Conservation (phyloP, 2,888 invertebrate species). For the Helleia helle region DNA sequence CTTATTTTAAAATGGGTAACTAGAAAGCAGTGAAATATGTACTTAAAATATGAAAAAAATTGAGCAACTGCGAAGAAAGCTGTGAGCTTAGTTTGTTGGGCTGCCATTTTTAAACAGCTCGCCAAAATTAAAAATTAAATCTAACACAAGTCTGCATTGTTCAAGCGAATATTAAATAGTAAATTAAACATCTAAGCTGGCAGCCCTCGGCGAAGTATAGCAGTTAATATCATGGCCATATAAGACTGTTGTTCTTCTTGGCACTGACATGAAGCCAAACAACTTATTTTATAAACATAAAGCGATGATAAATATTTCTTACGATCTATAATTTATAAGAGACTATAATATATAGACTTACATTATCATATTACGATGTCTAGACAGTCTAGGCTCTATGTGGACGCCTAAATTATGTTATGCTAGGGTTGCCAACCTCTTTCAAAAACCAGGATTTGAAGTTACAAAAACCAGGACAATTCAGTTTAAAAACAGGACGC, state of each 20-base stretch:
- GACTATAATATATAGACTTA: conserved; percentile 24
- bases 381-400: conserved; percentile 23
- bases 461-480: too few relatives aligned
- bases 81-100: conserved; percentile 58
- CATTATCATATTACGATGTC: conserved; percentile 18
- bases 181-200: conserved; percentile 24
- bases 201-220: conserved; percentile 45
- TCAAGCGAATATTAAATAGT: not conserved
- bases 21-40: conserved; percentile 59
- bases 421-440: too few relatives aligned
- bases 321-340: conserved; percentile 26
- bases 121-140: conserved; percentile 2
- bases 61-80: conserved; percentile 69
- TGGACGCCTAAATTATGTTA: conserved; percentile 20
- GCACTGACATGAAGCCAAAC: conserved; percentile 28
- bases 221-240: conserved; percentile 30
- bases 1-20: conserved; percentile 45
- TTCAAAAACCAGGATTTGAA: too few relatives aligned
- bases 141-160: not conserved
- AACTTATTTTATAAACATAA: conserved; percentile 9
- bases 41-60: conserved; percentile 42
- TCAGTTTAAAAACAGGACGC: too few relatives aligned
- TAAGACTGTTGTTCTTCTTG: conserved; percentile 31
- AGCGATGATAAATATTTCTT: conserved; percentile 25
- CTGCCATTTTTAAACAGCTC: conserved; percentile 35